Evolutionary conservation across 2,888 invertebrate species (phyloP).

Genomic region (Dryococelus australis): DNA sequence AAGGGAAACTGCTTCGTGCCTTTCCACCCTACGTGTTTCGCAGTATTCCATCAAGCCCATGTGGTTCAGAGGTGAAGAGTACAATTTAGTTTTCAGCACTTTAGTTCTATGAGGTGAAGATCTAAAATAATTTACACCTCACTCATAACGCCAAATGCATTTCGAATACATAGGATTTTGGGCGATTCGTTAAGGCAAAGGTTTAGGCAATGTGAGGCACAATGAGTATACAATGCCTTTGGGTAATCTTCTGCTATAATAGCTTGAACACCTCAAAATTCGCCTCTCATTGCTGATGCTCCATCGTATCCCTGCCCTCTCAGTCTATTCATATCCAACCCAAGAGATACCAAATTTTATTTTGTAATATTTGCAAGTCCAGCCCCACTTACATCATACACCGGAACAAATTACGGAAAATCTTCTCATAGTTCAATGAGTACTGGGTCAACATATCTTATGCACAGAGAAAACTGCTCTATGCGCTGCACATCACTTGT

Average conservation of each 20-base stretch:
- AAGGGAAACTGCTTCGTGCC: not conserved
- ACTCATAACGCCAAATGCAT: not conserved
- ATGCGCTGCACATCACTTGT: conserved; percentile 44
- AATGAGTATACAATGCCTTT: conserved; percentile 20
- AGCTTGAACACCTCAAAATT: not conserved
- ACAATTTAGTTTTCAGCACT: not conserved
- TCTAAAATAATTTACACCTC: not conserved
- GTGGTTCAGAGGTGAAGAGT: not conserved
- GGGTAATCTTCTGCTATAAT: conserved; percentile 1
- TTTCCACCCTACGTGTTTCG: not conserved
- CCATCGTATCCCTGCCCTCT: conserved; percentile 19
- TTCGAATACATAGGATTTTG: not conserved
- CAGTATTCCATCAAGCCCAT: not conserved
- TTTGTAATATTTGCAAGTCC: not conserved
- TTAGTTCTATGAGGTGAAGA: not conserved
- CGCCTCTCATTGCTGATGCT: conserved; percentile 17
- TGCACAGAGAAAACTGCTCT: conserved; percentile 1
- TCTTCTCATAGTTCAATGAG: conserved; percentile 18
- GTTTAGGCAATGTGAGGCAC: not conserved
- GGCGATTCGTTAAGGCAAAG: not conserved
- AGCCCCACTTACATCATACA: conserved; percentile 20
- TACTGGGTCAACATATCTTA: not conserved
- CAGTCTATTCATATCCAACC: not conserved
- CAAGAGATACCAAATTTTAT: not conserved
- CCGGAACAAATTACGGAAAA: conserved; percentile 8